These are phyloP conservation scores for Pituophis catenifer DNA, from an alignment of 2,113 vertebrate genomes.

Conservation along the genomic window DNA sequence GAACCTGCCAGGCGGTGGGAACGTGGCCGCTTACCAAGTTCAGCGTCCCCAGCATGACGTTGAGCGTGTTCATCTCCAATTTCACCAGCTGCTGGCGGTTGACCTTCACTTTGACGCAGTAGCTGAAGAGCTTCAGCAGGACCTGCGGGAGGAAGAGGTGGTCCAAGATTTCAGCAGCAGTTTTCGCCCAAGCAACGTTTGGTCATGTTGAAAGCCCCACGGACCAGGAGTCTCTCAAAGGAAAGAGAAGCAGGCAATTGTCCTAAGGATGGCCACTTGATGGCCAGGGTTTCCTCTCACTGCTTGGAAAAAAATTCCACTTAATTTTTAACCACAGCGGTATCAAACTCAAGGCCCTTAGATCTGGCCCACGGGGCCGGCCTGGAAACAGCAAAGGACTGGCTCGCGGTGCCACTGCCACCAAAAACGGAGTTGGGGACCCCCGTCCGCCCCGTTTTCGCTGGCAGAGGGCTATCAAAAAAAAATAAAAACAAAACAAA, in stretches of 20 bases:
- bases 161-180: rapidly evolving
- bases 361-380: too few relatives aligned
- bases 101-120: slow-evolving; percentile 97
- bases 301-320: neutral
- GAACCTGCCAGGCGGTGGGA: neutral
- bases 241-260: neutral
- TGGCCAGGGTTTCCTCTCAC: neutral
- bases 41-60: slow-evolving; percentile 96
- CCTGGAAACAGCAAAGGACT: too few relatives aligned
- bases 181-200: rapidly evolving
- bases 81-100: slow-evolving; percentile 95
- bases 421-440: too few relatives aligned
- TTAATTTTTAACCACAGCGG: too few relatives aligned
- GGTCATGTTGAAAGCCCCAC: neutral
- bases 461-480: too few relatives aligned
- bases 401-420: too few relatives aligned
- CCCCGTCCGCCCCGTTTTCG: too few relatives aligned
- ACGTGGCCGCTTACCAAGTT: slow-evolving; percentile 81
- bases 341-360: too few relatives aligned
- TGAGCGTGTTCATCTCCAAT: slow-evolving; percentile 97
- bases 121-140: slow-evolving; percentile 94
- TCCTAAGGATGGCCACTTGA: neutral
- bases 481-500: too few relatives aligned
- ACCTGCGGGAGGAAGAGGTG: slow-evolving; percentile 70
- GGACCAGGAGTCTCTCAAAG: neutral